Percentiles rank a stretch among this genome's conserved stretches.
These are phyloP conservation scores for Operophtera brumata DNA, from an alignment of 2,888 invertebrate genomes.

Conservation along the genomic window DNA sequence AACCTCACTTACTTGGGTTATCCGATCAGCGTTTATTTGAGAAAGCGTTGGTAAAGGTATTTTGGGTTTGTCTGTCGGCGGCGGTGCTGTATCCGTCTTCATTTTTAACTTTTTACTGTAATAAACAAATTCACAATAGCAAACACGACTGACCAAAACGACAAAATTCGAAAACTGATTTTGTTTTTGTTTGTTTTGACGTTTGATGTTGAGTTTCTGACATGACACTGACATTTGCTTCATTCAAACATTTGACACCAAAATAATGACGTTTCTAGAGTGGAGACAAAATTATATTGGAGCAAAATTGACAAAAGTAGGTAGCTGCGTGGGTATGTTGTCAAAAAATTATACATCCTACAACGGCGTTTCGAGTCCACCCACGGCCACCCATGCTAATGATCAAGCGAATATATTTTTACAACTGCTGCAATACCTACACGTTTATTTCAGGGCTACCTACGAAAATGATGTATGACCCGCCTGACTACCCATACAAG, in stretches of 20 bases:
- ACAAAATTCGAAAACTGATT: constrained; percentile 1
- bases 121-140: constrained; percentile 17
- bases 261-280: too few relatives aligned
- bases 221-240: not conserved
- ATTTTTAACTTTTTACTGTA: constrained; percentile 40
- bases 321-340: too few relatives aligned
- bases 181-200: not conserved
- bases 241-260: too few relatives aligned
- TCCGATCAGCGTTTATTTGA: constrained; percentile 93
- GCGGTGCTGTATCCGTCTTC: constrained; percentile 56
- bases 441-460: not conserved
- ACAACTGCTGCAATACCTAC: too few relatives aligned
- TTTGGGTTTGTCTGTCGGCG: constrained; percentile 68
- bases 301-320: too few relatives aligned
- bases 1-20: constrained; percentile 87
- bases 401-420: too few relatives aligned
- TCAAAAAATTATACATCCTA: too few relatives aligned
- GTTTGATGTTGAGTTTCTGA: constrained; percentile 2
- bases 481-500: constrained; percentile 71
- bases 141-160: constrained; percentile 15
- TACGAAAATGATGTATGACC: constrained; percentile 70
- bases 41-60: constrained; percentile 89
- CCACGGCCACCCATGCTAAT: too few relatives aligned
- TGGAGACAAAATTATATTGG: too few relatives aligned
- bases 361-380: too few relatives aligned